Base-by-base conservation (phyloP, 2,888 invertebrate genomes). In the Arctia plantaginis region DNA sequence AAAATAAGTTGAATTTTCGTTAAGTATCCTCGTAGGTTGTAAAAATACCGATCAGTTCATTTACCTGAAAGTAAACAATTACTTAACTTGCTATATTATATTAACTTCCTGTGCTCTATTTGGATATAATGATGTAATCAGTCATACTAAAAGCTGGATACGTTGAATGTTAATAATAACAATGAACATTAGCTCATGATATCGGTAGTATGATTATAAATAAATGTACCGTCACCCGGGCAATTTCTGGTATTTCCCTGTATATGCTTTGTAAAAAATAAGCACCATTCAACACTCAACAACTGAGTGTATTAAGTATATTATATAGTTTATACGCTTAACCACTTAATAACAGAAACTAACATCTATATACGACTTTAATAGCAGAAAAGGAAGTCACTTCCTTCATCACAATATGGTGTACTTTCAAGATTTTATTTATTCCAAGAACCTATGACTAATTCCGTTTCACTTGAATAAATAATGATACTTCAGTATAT, bases 81-180 rank as follows among this genome's bases (percentile, higher is more conserved):
- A 80, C 77, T 76, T 81, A 77, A 79, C 80, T 78, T 82, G 69
- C 66, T 78, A 82, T 80, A 80, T 81, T 85, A 82, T 80, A 79
- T 73, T 85, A 85, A 87, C 83, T 85, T 82, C 79, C 73, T 73
- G 85, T 82, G 71, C 77, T 77, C 78, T 80, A 76, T 85, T 83
- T 83, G 81, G 85, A 79, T 82, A 76, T 82, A 87, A 82, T 90
- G 89, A 89, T 89, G 90, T 85, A 83, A 86, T 86, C 82, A 73
- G 74, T 80, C 82, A 79, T 77, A 82, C 81, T 91, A 91, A 91
- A 91, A 91, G 84, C 88, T 91, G 90, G 90, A 91, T 86, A 79
- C 82, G 80, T 71, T 83, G 82, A 80, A 86, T 81, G 77, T 79
- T 80, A 78, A 82, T 82, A 82, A 84, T 85, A 82, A 84, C 83